These are phyloP conservation scores for Ametastegia equiseti DNA, from an alignment of 2,888 invertebrate species.

Conservation along the genomic window DNA sequence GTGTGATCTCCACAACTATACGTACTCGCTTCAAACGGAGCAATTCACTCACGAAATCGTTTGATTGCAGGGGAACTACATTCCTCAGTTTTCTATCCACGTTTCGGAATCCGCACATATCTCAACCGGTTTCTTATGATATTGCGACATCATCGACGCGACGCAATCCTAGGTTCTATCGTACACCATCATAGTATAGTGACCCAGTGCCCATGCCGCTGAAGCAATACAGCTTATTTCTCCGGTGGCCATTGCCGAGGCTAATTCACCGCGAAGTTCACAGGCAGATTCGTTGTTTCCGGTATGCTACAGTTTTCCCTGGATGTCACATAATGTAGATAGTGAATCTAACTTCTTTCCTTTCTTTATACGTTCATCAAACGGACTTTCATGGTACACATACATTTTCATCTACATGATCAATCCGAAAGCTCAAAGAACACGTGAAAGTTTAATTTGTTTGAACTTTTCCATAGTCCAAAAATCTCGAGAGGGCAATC, in stretches of 20 bases:
- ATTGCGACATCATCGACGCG: conserved; percentile 15
- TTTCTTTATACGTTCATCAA: background rate
- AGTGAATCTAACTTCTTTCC: background rate
- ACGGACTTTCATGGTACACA: background rate
- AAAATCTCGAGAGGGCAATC: background rate
- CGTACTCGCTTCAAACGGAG: background rate
- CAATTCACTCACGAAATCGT: background rate
- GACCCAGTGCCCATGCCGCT: conserved; percentile 39
- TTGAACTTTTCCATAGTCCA: background rate
- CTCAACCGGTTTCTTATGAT: conserved; percentile 35
- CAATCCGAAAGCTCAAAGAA: background rate
- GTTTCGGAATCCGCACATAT: conserved; percentile 4
- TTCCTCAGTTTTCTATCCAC: conserved; percentile 20
- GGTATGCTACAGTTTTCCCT: background rate
- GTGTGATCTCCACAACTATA: background rate
- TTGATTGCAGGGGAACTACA: conserved; percentile 17
- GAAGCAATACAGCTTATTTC: conserved; percentile 6
- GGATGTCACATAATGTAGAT: background rate
- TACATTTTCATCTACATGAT: background rate
- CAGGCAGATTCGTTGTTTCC: conserved; percentile 10
- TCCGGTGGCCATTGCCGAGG: conserved; percentile 46
- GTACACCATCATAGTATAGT: conserved; percentile 17
- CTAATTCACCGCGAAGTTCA: conserved; percentile 44
- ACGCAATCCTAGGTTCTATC: conserved; percentile 21
- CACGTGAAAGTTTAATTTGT: background rate